These are phyloP conservation scores for Brachionus koreanus DNA, from an alignment of 1,140 invertebrate species.

Conservation along the genomic window DNA sequence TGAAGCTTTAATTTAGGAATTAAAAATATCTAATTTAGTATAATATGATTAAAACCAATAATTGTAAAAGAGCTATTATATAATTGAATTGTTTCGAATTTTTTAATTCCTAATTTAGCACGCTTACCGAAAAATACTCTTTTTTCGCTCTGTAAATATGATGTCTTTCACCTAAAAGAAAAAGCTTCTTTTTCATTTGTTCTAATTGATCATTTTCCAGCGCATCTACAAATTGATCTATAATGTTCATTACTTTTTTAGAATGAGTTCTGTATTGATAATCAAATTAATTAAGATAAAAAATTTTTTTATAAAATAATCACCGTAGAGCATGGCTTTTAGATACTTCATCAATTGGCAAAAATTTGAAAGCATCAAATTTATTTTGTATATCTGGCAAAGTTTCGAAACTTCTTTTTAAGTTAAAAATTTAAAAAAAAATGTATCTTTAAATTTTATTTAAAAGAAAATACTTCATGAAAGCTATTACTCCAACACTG, in stretches of 20 bases:
- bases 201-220: background rate
- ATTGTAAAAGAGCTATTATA: too few relatives aligned
- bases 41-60: too few relatives aligned
- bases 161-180: constrained; percentile 16
- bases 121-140: constrained; percentile 30
- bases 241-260: constrained; percentile 43
- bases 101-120: background rate
- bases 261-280: constrained; percentile 29
- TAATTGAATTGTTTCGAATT: too few relatives aligned
- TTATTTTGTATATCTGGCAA: constrained; percentile 4
- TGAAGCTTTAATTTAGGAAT: background rate
- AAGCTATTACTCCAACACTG: constrained; percentile 34
- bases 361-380: constrained; percentile 38
- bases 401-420: constrained; percentile 35
- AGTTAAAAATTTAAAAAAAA: background rate
- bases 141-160: constrained; percentile 42
- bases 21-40: too few relatives aligned
- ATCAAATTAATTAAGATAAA: background rate
- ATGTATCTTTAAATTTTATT: background rate
- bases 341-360: constrained; percentile 40
- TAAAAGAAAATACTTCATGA: constrained; percentile 38
- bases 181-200: constrained; percentile 23
- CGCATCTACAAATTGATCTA: constrained; percentile 17
- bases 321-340: constrained; percentile 43
- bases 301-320: background rate